A percentile compares a stretch with the other conserved stretches of the same genome.
Evolutionary conservation across 2,888 invertebrate species (phyloP).

Genomic region (Aromia moschata): DNA sequence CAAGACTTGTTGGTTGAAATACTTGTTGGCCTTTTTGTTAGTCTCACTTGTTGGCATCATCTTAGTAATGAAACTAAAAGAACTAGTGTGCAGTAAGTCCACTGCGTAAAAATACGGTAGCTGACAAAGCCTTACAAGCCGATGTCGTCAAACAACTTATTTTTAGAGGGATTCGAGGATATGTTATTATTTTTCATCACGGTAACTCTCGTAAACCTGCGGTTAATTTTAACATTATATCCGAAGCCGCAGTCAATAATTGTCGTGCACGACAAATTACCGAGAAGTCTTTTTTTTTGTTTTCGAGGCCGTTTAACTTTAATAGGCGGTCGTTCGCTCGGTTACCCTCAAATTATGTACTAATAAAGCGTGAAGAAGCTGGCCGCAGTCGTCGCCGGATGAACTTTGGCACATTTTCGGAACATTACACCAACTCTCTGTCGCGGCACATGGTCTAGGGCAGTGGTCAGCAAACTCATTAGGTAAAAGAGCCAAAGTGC

Average conservation of each 20-base stretch:
- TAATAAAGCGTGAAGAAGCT: conserved; percentile 4
- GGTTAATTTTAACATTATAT: conserved; percentile 16
- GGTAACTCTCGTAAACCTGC: background rate
- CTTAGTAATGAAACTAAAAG: no score
- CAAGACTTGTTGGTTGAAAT: no score
- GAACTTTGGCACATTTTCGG: background rate
- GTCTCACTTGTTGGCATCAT: no score
- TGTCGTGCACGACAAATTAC: conserved; percentile 12
- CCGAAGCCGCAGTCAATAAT: conserved; percentile 9
- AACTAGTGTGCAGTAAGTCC: no score
- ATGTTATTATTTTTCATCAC: conserved; percentile 8
- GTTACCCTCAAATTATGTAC: conserved; percentile 15
- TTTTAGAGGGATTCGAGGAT: background rate
- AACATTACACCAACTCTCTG: no score
- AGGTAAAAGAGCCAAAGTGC: no score
- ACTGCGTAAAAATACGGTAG: no score
- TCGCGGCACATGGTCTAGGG: no score
- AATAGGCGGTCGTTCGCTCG: conserved; percentile 2
- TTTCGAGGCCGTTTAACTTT: conserved; percentile 17
- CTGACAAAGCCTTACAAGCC: background rate
- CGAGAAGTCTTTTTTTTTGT: conserved; percentile 12
- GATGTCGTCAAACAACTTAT: background rate
- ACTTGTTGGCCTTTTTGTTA: no score
- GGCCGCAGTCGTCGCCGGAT: background rate
- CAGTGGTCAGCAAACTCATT: no score